phyloP scores from a whole-genome alignment of 1,140 invertebrate genomes.

The Dreissena polymorpha region DNA sequence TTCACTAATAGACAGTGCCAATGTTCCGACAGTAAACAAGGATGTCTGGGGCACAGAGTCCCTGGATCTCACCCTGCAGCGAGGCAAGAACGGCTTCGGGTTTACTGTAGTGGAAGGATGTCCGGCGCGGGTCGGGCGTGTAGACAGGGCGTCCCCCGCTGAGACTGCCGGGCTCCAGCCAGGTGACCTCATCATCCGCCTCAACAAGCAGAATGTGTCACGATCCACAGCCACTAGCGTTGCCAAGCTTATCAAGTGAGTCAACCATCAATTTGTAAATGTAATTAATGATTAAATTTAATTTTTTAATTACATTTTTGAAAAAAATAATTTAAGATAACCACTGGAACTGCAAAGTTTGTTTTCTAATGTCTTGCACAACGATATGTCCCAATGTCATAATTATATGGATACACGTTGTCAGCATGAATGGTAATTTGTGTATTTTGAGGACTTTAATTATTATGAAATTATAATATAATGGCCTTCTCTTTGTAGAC shows the following conservation, averaged over 20 bases:
- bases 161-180: conserved; percentile 93
- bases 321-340: not conserved
- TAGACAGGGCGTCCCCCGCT: conserved; percentile 93
- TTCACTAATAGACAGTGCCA: conserved; percentile 62
- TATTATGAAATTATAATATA: no score
- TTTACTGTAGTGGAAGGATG: conserved; percentile 96
- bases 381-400: no score
- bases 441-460: no score
- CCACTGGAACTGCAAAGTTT: no score
- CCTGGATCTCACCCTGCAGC: conserved; percentile 57
- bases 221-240: conserved; percentile 77
- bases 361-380: no score
- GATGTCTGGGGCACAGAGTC: conserved; percentile 74
- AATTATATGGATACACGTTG: no score
- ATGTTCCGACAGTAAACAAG: conserved; percentile 72
- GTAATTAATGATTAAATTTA: not conserved
- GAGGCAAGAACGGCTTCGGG: conserved; percentile 84
- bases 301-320: not conserved
- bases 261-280: conserved; percentile 27
- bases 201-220: conserved; percentile 90
- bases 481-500: conserved; percentile 51
- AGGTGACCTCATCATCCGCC: conserved; percentile 94
- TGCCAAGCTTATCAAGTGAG: conserved; percentile 78
- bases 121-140: conserved; percentile 91
- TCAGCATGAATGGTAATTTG: no score